Percentiles rank a stretch among this genome's conserved stretches.
These are phyloP conservation scores for Illadopsis cleaveri DNA, from an alignment of 2,113 vertebrate genomes.

Conservation along the genomic window DNA sequence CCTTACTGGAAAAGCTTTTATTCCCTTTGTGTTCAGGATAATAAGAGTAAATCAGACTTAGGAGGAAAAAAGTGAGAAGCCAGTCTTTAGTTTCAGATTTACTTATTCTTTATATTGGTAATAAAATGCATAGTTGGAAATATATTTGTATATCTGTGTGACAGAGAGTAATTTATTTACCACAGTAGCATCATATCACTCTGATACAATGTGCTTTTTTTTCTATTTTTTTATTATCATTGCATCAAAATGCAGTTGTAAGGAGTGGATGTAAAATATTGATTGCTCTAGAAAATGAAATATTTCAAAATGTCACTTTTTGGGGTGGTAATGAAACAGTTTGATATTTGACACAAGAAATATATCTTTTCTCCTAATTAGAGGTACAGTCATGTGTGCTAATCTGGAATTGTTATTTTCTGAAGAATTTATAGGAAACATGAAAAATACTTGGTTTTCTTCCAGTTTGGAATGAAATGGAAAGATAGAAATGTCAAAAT, in stretches of 20 bases:
- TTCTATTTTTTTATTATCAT: background rate
- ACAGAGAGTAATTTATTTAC: background rate
- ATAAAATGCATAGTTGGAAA: background rate
- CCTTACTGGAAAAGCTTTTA: background rate
- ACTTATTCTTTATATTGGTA: background rate
- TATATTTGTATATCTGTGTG: background rate
- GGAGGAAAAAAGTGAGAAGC: background rate
- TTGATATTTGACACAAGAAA: background rate
- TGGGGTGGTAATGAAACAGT: background rate
- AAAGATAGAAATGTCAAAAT: slow-evolving; percentile 49
- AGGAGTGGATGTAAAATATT: background rate
- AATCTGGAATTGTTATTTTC: slow-evolving; percentile 8
- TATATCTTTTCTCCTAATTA: background rate
- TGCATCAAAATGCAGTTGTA: background rate
- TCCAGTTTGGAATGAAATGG: slow-evolving; percentile 26
- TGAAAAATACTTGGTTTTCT: background rate
- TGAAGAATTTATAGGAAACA: background rate
- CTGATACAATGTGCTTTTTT: background rate
- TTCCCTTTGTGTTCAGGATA: background rate
- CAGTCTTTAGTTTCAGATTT: background rate
- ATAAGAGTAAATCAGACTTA: background rate
- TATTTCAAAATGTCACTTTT: background rate
- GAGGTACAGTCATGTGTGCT: background rate
- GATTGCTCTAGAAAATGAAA: background rate
- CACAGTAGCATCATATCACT: background rate